Evolutionary conservation across 2,888 invertebrate genomes (phyloP).

Genomic region (Hirudinaria manillensis): DNA sequence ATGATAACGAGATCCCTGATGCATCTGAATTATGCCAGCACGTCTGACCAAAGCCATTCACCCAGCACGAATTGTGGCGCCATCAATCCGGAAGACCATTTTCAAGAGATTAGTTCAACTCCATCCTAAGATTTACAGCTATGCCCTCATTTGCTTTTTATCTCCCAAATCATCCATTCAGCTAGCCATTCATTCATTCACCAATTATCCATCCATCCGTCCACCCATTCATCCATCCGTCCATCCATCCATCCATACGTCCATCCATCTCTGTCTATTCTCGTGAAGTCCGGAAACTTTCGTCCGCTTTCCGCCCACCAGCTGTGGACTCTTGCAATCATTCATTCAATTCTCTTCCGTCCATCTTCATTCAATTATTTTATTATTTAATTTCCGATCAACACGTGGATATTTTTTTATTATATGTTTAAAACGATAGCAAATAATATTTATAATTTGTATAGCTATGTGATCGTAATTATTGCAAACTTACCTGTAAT

Average conservation of each 20-base stretch:
- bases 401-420: no score
- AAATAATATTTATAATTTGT: no score
- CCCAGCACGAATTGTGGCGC: no score
- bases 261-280: not conserved
- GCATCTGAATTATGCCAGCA: not conserved
- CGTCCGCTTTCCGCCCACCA: no score
- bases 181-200: not conserved
- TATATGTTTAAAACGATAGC: no score
- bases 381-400: no score
- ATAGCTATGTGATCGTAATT: no score
- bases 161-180: not conserved
- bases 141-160: not conserved
- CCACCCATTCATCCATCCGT: not conserved
- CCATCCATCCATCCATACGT: not conserved
- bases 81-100: not conserved
- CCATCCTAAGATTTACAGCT: not conserved
- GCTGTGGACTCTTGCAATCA: no score
- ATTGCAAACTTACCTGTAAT: no score
- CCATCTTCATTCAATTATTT: no score
- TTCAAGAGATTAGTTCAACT: conserved; percentile 1
- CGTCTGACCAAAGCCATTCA: not conserved
- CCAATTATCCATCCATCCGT: not conserved
- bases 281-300: no score
- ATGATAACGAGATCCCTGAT: not conserved
- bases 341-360: no score